Percentiles rank a stretch among this genome's conserved stretches.
Conservation (phyloP, 2,888 invertebrate species). For the Spialia ferax region DNA sequence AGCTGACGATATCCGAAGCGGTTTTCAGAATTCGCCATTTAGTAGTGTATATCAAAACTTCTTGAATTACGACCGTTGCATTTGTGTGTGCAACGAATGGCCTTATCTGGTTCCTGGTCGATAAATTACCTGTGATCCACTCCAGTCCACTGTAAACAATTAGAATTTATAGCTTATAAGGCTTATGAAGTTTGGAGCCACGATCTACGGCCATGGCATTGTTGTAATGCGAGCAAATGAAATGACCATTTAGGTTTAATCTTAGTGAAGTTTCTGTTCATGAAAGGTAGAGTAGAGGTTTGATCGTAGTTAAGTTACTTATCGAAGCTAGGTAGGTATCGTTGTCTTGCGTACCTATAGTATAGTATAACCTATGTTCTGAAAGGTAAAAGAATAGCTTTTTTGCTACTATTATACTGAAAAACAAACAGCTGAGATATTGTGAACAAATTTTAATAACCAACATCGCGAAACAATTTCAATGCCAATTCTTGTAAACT, state of each 20-base stretch:
- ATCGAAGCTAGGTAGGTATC: no score
- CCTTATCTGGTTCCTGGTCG: slow-evolving; percentile 65
- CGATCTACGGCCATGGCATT: neutral
- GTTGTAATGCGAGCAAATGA: neutral
- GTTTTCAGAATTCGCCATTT: slow-evolving; percentile 27
- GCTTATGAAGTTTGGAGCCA: slow-evolving; percentile 30
- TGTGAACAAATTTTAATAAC: neutral
- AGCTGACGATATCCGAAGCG: neutral
- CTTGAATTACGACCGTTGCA: slow-evolving; percentile 30
- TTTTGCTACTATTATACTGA: no score
- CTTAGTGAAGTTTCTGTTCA: neutral
- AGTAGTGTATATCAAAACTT: slow-evolving; percentile 35
- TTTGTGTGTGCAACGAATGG: slow-evolving; percentile 49
- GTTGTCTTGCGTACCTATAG: no score
- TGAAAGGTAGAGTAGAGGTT: neutral
- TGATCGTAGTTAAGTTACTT: no score
- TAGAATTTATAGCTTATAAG: slow-evolving; percentile 58
- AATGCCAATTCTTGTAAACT: neutral
- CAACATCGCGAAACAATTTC: neutral
- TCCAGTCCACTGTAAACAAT: slow-evolving; percentile 57
- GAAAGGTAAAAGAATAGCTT: no score
- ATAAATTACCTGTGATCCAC: slow-evolving; percentile 72
- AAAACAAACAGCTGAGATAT: neutral
- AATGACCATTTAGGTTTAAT: neutral
- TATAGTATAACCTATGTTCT: no score